Base-by-base conservation (phyloP, 2,797 vertebrate species). In the Benthosema pterotum region DNA sequence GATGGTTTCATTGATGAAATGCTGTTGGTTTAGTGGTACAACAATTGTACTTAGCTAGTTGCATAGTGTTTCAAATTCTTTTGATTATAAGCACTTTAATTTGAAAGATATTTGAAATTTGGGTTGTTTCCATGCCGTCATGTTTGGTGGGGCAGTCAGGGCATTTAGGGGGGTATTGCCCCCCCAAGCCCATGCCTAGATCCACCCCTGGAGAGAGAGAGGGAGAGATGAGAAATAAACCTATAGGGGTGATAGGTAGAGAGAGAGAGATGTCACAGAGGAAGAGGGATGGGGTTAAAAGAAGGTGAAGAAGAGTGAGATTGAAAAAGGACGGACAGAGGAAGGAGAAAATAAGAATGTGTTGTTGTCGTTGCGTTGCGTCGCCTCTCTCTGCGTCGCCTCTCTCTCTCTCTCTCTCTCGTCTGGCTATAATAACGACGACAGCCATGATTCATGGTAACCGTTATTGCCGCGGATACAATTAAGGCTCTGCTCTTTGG, bases 401-500 rank as follows among this genome's bases (percentile, higher is more conserved):
- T 71, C 69, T 0, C 65, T 69, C 56, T 32, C 46, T 38, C 52
- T 48, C 51, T 16, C 11, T 67, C 69, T 74, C 71, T 47, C 66
- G 22, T 25, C 22, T 25, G 22, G 22, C 8, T 7, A 8, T 69
- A 43, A 61, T 58, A 75, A 71, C 71, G 71, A 59, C 72, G 57
- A 64, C 66, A 51, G 64, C 60, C 8, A n/a, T 87, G 87, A 90
- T 89, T 90, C 85, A 92, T 89, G 69, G 65, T 67, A 28, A 19
- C 75, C 50, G 22, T 79, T 76, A 74, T 71, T 62, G 69, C 65
- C 65, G 71, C 4, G 3, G 76, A 75, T 82, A 73, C 78, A 89
- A 88, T 89, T 86, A 84, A 89, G 74, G 75, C 74, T 53, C 71
- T 72, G 79, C 82, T 87, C 81, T 87, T 90, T 88, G 83, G 78